Base-by-base conservation (phyloP, 2,113 vertebrate genomes). In the Gorsachius goisagi region DNA sequence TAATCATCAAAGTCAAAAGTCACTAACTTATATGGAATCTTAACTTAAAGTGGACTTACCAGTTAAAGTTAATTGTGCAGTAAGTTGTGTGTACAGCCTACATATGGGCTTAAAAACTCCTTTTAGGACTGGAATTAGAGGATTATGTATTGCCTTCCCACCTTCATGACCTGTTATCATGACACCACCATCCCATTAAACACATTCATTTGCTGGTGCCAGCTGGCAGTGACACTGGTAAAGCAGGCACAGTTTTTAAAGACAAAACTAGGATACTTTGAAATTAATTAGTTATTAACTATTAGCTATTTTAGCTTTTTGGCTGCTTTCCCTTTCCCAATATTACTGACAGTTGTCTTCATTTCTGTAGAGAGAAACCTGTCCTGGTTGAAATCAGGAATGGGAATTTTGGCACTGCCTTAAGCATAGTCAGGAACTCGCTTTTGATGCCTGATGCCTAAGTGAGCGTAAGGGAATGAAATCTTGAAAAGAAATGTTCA, bases 1-100 rank as follows among this genome's bases (percentile, higher is more conserved):
- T 95, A 83, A 97, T 86, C 45, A 73, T 85, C 55, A 85, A 35
- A 93, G 86, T 45, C 62, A 91, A 93, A 95, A 49, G 33, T 72
- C 58, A 82, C 59, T 22, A 64, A 62, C 45, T 86, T 75, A 20
- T 60, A 27, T 80, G 53, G 67, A 69, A 86, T 47, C 52, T 26
- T 26, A n/a, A 69, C 79, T 81, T 88, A 45, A 73, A 67, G 27
- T 58, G 11, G 58, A 35, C 5, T 95, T 74, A 41, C 18, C 39
- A 60, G 37, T 58, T 62, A 23, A 84, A 91, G 37, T 66, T 93
- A 67, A 47, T 90, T 86, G 59, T 85, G 44, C 53, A 41, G 58
- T 64, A 87, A 77, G 13, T 75, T 79, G 67, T 90, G 72, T 81
- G 24, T 76, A 14, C 8, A 39, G 55, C 52, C 60, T 71, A 9